Conservation (phyloP, 2,797 vertebrate genomes). For the Sternarchorhynchus goeldii region DNA sequence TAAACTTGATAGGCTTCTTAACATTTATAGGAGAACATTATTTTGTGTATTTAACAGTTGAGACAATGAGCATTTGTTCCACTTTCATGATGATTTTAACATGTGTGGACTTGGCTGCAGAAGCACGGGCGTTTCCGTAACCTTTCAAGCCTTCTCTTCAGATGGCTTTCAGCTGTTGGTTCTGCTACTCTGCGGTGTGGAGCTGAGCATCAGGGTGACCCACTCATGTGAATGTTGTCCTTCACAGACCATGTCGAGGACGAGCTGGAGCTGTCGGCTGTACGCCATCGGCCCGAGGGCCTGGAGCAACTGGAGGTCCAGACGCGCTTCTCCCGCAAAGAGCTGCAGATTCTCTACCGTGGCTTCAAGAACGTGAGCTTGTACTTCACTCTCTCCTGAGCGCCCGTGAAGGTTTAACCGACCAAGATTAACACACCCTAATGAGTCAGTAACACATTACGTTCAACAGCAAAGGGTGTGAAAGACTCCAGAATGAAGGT, state of each 20-base stretch:
- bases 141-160: neutral
- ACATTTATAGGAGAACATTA: no score
- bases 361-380: slow-evolving; percentile 97
- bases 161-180: neutral
- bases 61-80: no score
- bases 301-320: slow-evolving; percentile 94
- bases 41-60: no score
- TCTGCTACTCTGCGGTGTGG: no score
- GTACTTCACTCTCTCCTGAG: neutral
- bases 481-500: slow-evolving; percentile 2
- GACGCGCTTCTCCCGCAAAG: slow-evolving; percentile 95
- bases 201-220: neutral
- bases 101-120: no score
- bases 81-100: no score
- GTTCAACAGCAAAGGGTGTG: neutral
- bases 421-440: neutral
- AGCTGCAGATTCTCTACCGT: slow-evolving; percentile 97
- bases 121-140: neutral
- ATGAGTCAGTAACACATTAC: neutral
- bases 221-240: slow-evolving; percentile 43
- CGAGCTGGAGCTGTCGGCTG: slow-evolving; percentile 94
- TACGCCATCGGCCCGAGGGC: slow-evolving; percentile 94
- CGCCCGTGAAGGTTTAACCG: slow-evolving; percentile 42
- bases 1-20: no score
- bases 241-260: slow-evolving; percentile 95